Evolutionary conservation across 2,888 invertebrate genomes (phyloP), one percentile per base, ranked within the genome.

Genomic region (Cantharis rufa): DNA sequence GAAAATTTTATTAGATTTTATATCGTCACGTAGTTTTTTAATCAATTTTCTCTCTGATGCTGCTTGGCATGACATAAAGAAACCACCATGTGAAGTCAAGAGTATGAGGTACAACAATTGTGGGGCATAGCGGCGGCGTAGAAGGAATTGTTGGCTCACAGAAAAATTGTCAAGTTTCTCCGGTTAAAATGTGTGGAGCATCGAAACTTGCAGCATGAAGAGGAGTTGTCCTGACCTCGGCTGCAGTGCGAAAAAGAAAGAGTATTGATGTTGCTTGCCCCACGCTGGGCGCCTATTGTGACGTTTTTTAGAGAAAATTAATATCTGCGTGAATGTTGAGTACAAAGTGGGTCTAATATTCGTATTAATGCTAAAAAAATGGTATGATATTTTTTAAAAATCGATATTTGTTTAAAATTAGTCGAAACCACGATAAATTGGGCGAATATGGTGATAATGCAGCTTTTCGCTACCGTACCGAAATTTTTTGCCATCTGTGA

Each of bases 1-100:
- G 24, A 21, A 69, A 69, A 24, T 69, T 69, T 71, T 62, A 71
- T 16, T 71, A 69, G 16, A 24, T 69, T 27, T 71, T 62, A 68
- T 48, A 15, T 71, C 24, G 16, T 21, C 18, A 24, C 62, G 71
- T 71, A 62, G 62, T n/a, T 71, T 62, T 62, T 71, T 71, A 15
- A 18, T 71, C 16, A 15, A 27, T 32, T 48, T 48, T 48, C 48
- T 48, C 48, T 48, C 48, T 48, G 13, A n/a, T 48, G 48, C 48
- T 48, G 48, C 48, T 48, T 48, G 48, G 48, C 48, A 48, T 48
- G 48, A n/a, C n/a, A 2, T 48, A 48, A 48, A 48, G 48, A 48
- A 48, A 48, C 48, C 48, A 48, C 48, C 48, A 48, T 48, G 48
- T 48, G 48, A 48, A 48, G 48, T n/a, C 48, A 48, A 48, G 48